phyloP scores from a whole-genome alignment of 92 coral and sea anemone genomes.

The Umimayanthus chanpuru region DNA sequence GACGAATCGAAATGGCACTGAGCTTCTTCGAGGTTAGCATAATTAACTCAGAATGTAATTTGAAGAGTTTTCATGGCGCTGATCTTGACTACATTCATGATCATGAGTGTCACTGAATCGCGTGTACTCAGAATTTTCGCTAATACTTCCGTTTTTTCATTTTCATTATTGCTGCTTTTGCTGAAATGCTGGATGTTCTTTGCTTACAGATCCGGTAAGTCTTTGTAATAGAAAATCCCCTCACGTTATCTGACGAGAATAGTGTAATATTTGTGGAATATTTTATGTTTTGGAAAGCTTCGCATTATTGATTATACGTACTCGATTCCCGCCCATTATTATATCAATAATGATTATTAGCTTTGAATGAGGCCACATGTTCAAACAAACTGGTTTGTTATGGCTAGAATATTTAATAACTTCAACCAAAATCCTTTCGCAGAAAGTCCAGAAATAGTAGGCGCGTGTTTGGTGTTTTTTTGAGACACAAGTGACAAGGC shows the following conservation, averaged over 20 bases:
- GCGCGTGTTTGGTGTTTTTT: neutral
- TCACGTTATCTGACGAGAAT: neutral
- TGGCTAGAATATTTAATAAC: neutral
- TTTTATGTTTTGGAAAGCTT: neutral
- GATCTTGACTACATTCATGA: neutral
- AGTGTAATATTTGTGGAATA: neutral
- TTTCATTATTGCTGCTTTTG: conserved; percentile 29
- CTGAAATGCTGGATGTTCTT: conserved; percentile 42
- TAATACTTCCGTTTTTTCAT: conserved; percentile 5
- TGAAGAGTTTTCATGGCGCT: neutral
- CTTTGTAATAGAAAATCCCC: neutral
- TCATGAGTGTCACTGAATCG: conserved; percentile 8
- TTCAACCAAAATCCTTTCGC: neutral
- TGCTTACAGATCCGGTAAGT: conserved; percentile 60
- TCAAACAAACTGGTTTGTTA: neutral
- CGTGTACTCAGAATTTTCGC: neutral
- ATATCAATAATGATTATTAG: neutral
- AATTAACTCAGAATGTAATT: neutral
- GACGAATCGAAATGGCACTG: conserved; percentile 7
- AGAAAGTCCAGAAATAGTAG: neutral
- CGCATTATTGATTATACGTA: too few relatives aligned
- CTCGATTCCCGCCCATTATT: conserved; percentile 31
- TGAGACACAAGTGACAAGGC: neutral
- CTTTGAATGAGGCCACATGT: neutral
- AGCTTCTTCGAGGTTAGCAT: conserved; percentile 34